Conservation (phyloP, 2,888 invertebrate species). For the Scrobipalpa costella region DNA sequence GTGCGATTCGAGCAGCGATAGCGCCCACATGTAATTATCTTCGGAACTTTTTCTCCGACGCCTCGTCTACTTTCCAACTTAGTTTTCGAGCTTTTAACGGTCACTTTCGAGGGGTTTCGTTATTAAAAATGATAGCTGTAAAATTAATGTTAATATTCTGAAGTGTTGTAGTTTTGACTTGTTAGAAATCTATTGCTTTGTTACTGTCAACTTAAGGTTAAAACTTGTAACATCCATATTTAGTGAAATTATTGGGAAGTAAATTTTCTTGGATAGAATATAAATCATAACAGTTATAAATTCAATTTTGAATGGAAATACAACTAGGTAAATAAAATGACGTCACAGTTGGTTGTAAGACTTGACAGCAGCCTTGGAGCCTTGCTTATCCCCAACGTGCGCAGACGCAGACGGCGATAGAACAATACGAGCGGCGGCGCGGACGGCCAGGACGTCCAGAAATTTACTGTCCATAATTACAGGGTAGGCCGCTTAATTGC, state of each 20-base stretch:
- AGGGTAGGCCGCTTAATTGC: slow-evolving; percentile 92
- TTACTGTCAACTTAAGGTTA: background rate
- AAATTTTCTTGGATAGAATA: background rate
- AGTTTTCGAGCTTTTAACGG: slow-evolving; percentile 62
- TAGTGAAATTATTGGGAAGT: too few species aligned
- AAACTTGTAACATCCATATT: too few species aligned
- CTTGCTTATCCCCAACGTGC: slow-evolving; percentile 66
- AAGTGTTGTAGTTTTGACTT: background rate
- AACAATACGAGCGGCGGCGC: slow-evolving; percentile 58
- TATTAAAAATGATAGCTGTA: slow-evolving; percentile 42
- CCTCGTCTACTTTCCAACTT: slow-evolving; percentile 39
- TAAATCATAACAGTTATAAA: background rate
- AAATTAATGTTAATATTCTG: slow-evolving; percentile 37
- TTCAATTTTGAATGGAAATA: too few species aligned
- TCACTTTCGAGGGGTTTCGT: slow-evolving; percentile 47
- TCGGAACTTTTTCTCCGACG: slow-evolving; percentile 46
- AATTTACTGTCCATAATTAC: slow-evolving; percentile 93
- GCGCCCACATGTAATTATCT: slow-evolving; percentile 66
- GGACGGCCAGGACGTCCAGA: slow-evolving; percentile 82
- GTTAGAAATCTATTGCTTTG: background rate
- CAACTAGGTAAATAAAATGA: background rate
- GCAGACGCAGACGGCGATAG: slow-evolving; percentile 56
- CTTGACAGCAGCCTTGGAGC: slow-evolving; percentile 9
- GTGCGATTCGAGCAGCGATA: slow-evolving; percentile 61
- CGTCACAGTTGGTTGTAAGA: background rate